A percentile compares a stretch with the other conserved stretches of the same genome.
Conservation (phyloP, 2,113 vertebrate species). For the Herpetotheres cachinnans region DNA sequence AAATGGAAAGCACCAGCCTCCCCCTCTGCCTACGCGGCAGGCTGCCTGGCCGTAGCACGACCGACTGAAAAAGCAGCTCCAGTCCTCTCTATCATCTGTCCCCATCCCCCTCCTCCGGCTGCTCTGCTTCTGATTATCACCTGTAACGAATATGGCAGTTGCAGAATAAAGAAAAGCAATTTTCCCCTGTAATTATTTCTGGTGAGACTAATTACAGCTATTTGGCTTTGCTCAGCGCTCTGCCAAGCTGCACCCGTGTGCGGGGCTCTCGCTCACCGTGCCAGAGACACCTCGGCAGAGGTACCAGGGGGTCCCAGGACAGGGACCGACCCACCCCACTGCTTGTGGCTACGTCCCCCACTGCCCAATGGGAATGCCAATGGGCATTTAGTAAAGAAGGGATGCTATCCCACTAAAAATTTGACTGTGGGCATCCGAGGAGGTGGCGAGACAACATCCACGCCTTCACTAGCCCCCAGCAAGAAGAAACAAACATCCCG, state of each 20-base stretch:
- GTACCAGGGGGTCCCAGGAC: no score
- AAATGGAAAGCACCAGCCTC: background rate
- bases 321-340: background rate
- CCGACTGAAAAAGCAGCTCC: background rate
- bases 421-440: background rate
- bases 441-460: background rate
- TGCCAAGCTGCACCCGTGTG: rapidly evolving
- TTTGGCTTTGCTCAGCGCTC: background rate
- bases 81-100: background rate
- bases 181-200: background rate
- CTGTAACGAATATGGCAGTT: background rate
- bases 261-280: rapidly evolving
- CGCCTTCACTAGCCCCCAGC: background rate
- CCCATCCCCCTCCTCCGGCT: background rate
- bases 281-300: rapidly evolving
- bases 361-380: background rate
- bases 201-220: background rate
- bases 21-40: background rate
- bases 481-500: background rate
- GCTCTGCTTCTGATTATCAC: background rate
- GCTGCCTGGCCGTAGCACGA: background rate
- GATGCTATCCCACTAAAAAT: background rate
- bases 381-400: background rate
- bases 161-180: background rate
- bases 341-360: background rate